phyloP scores from a whole-genome alignment of 2,888 invertebrate genomes.

The Tinea pellionella region DNA sequence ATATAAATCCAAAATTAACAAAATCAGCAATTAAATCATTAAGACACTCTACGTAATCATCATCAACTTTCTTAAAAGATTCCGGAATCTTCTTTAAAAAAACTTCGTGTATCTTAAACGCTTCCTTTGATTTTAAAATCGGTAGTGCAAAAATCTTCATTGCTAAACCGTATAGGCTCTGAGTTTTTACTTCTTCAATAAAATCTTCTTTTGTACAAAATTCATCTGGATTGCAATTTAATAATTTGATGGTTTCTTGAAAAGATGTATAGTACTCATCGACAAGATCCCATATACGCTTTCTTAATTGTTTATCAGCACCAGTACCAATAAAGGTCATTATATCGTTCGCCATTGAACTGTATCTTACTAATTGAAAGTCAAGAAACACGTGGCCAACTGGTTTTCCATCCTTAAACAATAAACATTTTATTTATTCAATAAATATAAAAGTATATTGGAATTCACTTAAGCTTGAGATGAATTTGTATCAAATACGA shows the following conservation, averaged over 20 bases:
- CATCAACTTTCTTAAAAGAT: not conserved
- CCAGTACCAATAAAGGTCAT: not conserved
- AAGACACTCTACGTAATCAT: not conserved
- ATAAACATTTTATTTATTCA: too few species aligned
- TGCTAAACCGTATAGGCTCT: not conserved
- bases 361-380: not conserved
- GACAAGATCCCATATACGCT: constrained; percentile 2
- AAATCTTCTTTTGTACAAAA: constrained; percentile 11
- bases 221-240: not conserved
- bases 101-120: not conserved
- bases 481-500: too few species aligned
- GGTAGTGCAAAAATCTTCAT: not conserved
- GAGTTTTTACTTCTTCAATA: not conserved
- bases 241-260: not conserved
- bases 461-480: too few species aligned
- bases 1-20: constrained; percentile 7
- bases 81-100: not conserved
- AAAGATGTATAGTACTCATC: constrained; percentile 8
- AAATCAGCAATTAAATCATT: constrained; percentile 1
- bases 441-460: too few species aligned
- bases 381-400: not conserved
- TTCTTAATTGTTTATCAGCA: not conserved
- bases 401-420: constrained; percentile 10
- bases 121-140: not conserved
- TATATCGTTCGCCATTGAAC: constrained; percentile 10